phyloP scores from a whole-genome alignment of 2,113 vertebrate genomes.

The Tautogolabrus adspersus region DNA sequence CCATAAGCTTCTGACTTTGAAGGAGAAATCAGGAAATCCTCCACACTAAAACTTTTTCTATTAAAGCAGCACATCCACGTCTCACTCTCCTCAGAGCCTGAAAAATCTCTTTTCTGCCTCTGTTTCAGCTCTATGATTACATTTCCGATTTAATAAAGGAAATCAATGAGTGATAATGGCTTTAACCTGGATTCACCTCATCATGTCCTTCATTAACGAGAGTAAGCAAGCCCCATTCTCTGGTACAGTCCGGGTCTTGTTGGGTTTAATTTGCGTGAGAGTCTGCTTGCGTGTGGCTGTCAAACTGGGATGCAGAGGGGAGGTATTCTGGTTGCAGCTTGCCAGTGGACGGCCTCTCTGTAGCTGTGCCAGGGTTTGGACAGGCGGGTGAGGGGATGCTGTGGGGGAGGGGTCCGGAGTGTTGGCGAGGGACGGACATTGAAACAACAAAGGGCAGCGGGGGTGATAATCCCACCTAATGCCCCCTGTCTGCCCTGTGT shows the following conservation, averaged over 20 bases:
- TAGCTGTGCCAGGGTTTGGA: constrained; percentile 53
- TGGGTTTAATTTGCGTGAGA: constrained; percentile 23
- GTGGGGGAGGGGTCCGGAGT: constrained; percentile 14
- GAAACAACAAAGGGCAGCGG: constrained; percentile 72
- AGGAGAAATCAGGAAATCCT: not conserved
- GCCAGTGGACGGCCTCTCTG: constrained; percentile 43
- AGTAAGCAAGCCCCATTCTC: not conserved
- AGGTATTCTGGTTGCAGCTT: constrained; percentile 19
- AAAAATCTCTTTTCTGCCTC: not conserved
- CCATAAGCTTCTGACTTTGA: too few species aligned
- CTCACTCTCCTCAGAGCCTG: not conserved
- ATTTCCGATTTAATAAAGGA: constrained; percentile 35
- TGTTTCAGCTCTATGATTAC: constrained; percentile 19
- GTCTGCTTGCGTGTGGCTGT: constrained; percentile 36
- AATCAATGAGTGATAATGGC: constrained; percentile 44
- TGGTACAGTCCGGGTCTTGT: constrained; percentile 1
- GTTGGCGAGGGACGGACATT: constrained; percentile 55
- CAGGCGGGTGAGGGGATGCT: not conserved
- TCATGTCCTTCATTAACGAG: constrained; percentile 33
- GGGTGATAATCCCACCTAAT: constrained; percentile 78
- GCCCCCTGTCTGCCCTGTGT: constrained; percentile 72
- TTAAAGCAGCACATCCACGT: not conserved
- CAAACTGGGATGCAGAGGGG: constrained; percentile 38
- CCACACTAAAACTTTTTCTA: too few species aligned
- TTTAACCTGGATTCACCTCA: constrained; percentile 51